These are phyloP conservation scores for Tamandua tetradactyla DNA, from an alignment of 2,797 vertebrate species.

Conservation along the genomic window DNA sequence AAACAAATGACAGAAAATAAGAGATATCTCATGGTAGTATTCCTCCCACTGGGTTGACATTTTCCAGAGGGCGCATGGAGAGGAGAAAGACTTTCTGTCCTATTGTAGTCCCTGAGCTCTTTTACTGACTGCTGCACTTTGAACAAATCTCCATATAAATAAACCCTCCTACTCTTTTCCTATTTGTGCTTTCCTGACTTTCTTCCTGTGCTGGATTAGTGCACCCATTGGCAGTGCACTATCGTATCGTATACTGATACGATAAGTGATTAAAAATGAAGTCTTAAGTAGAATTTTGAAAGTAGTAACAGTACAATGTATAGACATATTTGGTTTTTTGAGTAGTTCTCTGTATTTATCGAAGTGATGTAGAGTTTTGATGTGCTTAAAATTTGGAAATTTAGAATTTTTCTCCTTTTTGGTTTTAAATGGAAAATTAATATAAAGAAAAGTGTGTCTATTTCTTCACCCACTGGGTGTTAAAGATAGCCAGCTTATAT, in stretches of 20 bases:
- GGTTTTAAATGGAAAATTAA: not conserved
- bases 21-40: not conserved
- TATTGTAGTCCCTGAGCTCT: not conserved
- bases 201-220: not conserved
- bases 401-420: not conserved
- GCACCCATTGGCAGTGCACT: not conserved
- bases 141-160: not conserved
- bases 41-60: not conserved
- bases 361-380: not conserved
- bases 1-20: not conserved
- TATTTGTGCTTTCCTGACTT: not conserved
- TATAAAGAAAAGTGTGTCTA: not conserved
- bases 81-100: not conserved
- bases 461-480: not conserved
- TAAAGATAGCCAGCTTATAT: not conserved
- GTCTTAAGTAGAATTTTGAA: not conserved
- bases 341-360: not conserved
- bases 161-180: not conserved
- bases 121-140: not conserved
- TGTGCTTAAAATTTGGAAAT: slow-evolving; percentile 36
- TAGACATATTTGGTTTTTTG: not conserved
- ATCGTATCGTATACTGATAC: not conserved
- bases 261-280: not conserved
- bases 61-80: not conserved
- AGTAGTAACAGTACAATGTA: not conserved